Evolutionary conservation across 2,888 invertebrate genomes (phyloP).

Genomic region (Cryptocephalus moraei): DNA sequence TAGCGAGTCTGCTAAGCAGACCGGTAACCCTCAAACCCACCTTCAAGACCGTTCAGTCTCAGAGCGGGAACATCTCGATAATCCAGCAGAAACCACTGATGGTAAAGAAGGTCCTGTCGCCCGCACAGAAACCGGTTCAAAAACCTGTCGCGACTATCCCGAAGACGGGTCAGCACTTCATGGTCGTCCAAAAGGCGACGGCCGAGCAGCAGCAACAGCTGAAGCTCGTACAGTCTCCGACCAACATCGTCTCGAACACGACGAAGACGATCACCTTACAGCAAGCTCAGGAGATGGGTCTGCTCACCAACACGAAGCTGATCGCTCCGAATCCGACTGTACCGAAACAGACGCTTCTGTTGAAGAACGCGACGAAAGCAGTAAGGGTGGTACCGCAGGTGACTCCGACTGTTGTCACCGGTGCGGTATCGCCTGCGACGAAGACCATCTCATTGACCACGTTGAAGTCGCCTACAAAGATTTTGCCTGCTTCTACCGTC

Average conservation of each 20-base stretch:
- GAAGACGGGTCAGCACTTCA: conserved; percentile 25
- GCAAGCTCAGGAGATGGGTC: conserved; percentile 54
- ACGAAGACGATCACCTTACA: conserved; percentile 55
- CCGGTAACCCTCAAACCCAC: conserved; percentile 31
- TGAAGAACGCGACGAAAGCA: conserved; percentile 32
- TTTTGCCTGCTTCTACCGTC: conserved; percentile 49
- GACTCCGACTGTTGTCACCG: conserved; percentile 23
- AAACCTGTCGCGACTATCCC: conserved; percentile 20
- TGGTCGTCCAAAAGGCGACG: conserved; percentile 28
- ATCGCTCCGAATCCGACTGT: conserved; percentile 32
- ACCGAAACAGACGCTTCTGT: conserved; percentile 37
- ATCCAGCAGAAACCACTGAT: conserved; percentile 31
- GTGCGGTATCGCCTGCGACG: conserved; percentile 24
- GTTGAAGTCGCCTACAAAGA: conserved; percentile 60
- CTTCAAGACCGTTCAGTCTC: conserved; percentile 23
- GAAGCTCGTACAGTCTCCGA: conserved; percentile 22
- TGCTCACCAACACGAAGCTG: conserved; percentile 43
- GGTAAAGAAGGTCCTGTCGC: conserved; percentile 32
- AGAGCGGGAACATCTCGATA: conserved; percentile 20
- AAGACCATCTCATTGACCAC: conserved; percentile 36
- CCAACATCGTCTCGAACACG: conserved; percentile 28
- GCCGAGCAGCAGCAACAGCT: conserved; percentile 16
- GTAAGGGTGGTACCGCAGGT: conserved; percentile 33
- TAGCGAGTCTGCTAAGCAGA: conserved; percentile 31
- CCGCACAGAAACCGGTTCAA: conserved; percentile 20